Evolutionary conservation across 2,797 vertebrate species (phyloP), one percentile per base, ranked within the genome.

Genomic region (Anableps anableps): DNA sequence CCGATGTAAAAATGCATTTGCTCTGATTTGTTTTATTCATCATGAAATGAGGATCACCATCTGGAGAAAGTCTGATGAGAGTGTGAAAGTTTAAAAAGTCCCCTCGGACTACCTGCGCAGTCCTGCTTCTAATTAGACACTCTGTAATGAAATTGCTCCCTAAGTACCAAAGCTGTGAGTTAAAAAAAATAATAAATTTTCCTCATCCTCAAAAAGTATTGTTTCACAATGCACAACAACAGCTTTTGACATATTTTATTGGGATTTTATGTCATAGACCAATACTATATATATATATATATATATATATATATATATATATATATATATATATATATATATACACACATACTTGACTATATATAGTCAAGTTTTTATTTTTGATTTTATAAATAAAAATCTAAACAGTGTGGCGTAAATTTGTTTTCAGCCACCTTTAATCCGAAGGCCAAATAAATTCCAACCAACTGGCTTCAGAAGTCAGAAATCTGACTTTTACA

Each of bases 41-140:
- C 2, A n/a, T 43, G 23, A 70, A 41, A 66, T 23, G 34, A 66
- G 16, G 21, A 38, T 21, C 9, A 23, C 31, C 23, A 26, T 21
- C 17, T 68, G 19, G 34, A 75, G n/a, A 47, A 16, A 10, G n/a
- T 62, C 80, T 83, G 77, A 79, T n/a, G 45, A 48, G 11, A 48
- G 75, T 48, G 71, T 78, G 26, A 55, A 55, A 36, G 43, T 68
- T n/a, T n/a, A n/a, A 64, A 72, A 76, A 19, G 29, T n/a, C 76
- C 76, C 79, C 77, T 41, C 36, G 5, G 51, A 76, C 26, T 1
- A 47, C 0, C 38, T 53, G 73, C 13, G 29, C 31, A 78, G 71
- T 74, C 70, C 38, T 23, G 71, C 50, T 74, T 89, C 83, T 74
- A 85, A 80, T n/a, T 80, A 83, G 62, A 48, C 60, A 74, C 5